Base-by-base conservation (phyloP, 2,113 vertebrate genomes). In the Tychaedon coryphoeus region DNA sequence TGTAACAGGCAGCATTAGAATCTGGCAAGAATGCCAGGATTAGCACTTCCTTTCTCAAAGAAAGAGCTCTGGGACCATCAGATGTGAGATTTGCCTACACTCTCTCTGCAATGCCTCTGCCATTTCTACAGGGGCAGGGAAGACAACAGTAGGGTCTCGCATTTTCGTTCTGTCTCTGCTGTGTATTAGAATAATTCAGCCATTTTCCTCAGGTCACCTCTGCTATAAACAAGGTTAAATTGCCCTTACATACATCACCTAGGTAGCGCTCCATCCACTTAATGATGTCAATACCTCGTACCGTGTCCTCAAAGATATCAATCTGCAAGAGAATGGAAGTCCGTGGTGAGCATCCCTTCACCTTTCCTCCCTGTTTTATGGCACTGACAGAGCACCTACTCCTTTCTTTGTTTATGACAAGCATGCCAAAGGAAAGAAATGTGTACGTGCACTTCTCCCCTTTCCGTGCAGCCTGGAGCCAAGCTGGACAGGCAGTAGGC, bases 251-350 rank as follows among this genome's bases (percentile, higher is more conserved):
- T 98, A 99, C 99, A 96, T 99, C 98, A 92, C 98, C 98, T 93
- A 99, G 96, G 94, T 98, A 99, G 76, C 98, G 97, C 95, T 99
- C 99, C 99, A 99, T 99, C 99, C 99, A 99, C 79, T 98, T 99
- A 91, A 98, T 99, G 96, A 99, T 98, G 96, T 98, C 98, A 97
- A 99, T 99, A 76, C 98, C 98, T 95, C 98, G 98, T 76, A 99
- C 93, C 3, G 98, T 97, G 80, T 98, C 98, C 53, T 99, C 99
- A 97, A 99, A 99, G 69, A 99, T 98, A 96, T 99, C 99, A 64
- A 99, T 99, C 99, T 99, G 85, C 40, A 97, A 92, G 66, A 89
- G 36, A 92, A 50, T 31, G 20, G 40, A 72, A 85, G 40, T 24
- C 70, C 3, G 3, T 61, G 58, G 47, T 96, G 67, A 96, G 66